phyloP scores from a whole-genome alignment of 2,888 invertebrate genomes.

The Azorinus chamasolen region DNA sequence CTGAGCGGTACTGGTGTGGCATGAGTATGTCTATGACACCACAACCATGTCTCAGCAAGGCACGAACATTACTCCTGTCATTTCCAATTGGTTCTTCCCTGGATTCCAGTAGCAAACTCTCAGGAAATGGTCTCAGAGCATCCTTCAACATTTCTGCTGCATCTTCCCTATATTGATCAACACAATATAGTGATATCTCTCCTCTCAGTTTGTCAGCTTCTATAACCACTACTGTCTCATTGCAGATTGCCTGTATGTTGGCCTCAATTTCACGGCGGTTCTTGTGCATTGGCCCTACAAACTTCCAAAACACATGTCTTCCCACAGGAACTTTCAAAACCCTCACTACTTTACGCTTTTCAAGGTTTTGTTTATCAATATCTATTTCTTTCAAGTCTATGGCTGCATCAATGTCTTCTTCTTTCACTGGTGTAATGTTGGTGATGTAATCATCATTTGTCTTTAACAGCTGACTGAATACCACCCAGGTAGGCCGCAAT shows the following conservation, averaged over 20 bases:
- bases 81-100: constrained; percentile 53
- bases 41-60: constrained; percentile 70
- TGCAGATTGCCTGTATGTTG: constrained; percentile 36
- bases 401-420: constrained; percentile 67
- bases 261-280: constrained; percentile 67
- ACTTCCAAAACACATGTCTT: constrained; percentile 55
- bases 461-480: constrained; percentile 75
- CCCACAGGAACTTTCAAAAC: constrained; percentile 70
- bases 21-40: constrained; percentile 66
- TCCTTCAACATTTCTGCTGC: constrained; percentile 20
- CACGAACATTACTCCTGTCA: constrained; percentile 57
- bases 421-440: constrained; percentile 75
- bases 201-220: constrained; percentile 71
- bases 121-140: constrained; percentile 24
- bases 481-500: constrained; percentile 75
- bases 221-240: constrained; percentile 63
- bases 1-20: constrained; percentile 70
- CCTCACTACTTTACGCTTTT: constrained; percentile 54
- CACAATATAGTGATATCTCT: constrained; percentile 66
- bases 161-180: constrained; percentile 23
- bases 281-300: constrained; percentile 73
- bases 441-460: constrained; percentile 78
- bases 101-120: constrained; percentile 43
- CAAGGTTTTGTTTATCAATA: constrained; percentile 60
- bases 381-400: constrained; percentile 38